Percentiles rank a stretch among this genome's conserved stretches.
phyloP scores from a whole-genome alignment of 2,888 invertebrate species.

The Rutpela maculata region DNA sequence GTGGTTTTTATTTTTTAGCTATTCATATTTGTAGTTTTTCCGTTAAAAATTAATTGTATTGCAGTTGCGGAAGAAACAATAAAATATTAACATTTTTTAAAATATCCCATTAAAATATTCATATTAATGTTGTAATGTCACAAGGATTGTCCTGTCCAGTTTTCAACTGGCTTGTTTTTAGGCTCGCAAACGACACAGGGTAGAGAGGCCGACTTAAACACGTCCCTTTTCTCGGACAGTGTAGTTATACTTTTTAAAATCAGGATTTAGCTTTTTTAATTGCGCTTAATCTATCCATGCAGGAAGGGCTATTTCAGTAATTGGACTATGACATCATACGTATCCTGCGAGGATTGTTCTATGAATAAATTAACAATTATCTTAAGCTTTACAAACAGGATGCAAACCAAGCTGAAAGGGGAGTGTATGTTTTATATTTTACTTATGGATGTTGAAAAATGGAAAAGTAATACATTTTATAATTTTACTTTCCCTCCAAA shows the following conservation, averaged over 20 bases:
- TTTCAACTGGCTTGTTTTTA: neutral
- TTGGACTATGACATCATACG: conserved; percentile 66
- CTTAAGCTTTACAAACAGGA: conserved; percentile 62
- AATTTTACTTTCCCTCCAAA: no score
- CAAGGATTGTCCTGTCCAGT: neutral
- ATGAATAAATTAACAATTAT: conserved; percentile 71
- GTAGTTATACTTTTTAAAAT: conserved; percentile 57
- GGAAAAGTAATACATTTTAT: no score
- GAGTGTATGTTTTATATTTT: neutral
- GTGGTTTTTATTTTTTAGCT: no score
- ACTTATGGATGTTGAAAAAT: no score
- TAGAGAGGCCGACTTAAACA: neutral
- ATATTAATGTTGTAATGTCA: neutral
- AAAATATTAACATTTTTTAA: no score
- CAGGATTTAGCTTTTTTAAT: conserved; percentile 69
- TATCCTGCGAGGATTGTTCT: conserved; percentile 66
- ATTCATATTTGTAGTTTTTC: no score
- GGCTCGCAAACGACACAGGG: neutral
- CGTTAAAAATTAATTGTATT: no score
- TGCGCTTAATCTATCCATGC: conserved; percentile 67
- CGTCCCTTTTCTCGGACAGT: neutral
- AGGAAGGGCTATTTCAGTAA: conserved; percentile 66
- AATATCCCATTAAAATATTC: no score
- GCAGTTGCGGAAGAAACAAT: no score
- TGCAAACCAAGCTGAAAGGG: conserved; percentile 17